These are phyloP conservation scores for Pseudochaenichthys georgianus DNA, from an alignment of 2,797 vertebrate genomes.

Conservation along the genomic window DNA sequence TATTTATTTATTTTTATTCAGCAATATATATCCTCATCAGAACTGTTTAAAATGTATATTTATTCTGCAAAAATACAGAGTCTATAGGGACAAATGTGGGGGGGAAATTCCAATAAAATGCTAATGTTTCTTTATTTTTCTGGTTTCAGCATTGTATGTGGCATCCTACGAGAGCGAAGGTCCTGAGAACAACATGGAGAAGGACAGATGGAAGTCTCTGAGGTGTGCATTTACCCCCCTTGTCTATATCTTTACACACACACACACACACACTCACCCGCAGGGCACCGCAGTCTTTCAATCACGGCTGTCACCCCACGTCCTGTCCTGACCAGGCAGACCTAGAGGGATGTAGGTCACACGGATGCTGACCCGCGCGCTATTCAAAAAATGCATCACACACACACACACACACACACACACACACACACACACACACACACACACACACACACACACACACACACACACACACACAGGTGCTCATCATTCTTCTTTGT, in stretches of 20 bases:
- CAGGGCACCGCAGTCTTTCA: constrained; percentile 41
- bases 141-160: constrained; percentile 89
- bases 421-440: background rate
- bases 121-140: background rate
- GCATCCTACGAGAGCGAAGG: constrained; percentile 96
- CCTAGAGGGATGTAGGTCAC: constrained; percentile 49
- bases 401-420: background rate
- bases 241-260: background rate
- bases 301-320: constrained; percentile 41
- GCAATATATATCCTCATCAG: background rate
- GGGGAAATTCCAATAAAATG: background rate
- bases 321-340: constrained; percentile 25
- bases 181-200: constrained; percentile 95
- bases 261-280: background rate
- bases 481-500: constrained; percentile 30
- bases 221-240: constrained; percentile 82
- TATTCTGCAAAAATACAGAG: background rate
- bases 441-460: constrained; percentile 6
- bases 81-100: background rate
- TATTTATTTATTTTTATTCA: no score
- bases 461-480: constrained; percentile 10
- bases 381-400: constrained; percentile 37
- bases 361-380: constrained; percentile 34
- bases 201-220: constrained; percentile 96
- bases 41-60: background rate